Conservation (phyloP, 2,113 vertebrate genomes). For the Cynopterus brachyotis region DNA sequence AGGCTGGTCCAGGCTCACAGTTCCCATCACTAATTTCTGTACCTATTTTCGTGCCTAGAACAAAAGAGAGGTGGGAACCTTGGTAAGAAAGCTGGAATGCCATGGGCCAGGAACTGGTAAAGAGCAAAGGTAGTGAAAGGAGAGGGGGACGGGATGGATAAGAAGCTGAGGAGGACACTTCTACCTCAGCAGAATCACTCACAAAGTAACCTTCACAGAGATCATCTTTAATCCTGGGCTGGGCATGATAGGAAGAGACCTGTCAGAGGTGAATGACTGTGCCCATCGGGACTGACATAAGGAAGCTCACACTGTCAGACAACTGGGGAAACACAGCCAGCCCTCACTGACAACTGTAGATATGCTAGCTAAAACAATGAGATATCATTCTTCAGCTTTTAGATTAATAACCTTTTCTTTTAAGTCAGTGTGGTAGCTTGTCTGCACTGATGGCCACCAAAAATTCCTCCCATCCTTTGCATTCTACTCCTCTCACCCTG, state of each 20-base stretch:
- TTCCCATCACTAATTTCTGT: slow-evolving; percentile 81
- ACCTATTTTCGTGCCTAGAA: slow-evolving; percentile 89
- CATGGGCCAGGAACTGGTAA: background rate
- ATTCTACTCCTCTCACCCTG: background rate
- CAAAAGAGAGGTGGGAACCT: background rate
- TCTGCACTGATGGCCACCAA: background rate
- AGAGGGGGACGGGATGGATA: background rate
- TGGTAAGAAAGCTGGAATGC: background rate
- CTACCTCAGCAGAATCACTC: background rate
- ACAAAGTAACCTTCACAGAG: background rate
- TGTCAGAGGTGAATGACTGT: background rate
- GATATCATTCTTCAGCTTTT: background rate
- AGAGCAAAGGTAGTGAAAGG: background rate
- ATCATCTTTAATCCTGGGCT: background rate
- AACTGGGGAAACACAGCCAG: background rate
- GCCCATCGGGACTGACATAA: background rate
- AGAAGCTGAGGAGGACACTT: background rate
- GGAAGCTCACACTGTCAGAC: background rate
- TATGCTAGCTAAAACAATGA: background rate
- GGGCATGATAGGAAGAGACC: background rate
- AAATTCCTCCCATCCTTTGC: background rate
- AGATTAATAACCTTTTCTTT: background rate
- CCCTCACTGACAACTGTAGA: background rate
- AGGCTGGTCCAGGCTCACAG: slow-evolving; percentile 80
- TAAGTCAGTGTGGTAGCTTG: background rate